phyloP scores from a whole-genome alignment of 53 echinoderm and acorn worm species.

The Henricia sp. region DNA sequence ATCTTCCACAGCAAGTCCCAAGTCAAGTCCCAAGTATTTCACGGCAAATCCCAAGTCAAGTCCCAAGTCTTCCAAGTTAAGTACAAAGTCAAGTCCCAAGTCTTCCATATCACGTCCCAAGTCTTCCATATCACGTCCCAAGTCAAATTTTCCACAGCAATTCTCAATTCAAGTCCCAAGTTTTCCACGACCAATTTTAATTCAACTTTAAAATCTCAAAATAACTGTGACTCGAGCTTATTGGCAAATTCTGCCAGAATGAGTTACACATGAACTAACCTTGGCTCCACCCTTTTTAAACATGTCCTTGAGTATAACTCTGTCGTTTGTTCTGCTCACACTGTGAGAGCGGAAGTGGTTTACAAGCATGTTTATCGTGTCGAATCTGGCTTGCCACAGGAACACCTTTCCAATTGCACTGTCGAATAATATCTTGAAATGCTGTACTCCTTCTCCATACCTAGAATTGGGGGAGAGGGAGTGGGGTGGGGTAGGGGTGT shows the following conservation, averaged over 20 bases:
- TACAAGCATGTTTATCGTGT: slow-evolving; percentile 36
- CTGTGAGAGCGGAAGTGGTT: slow-evolving; percentile 10
- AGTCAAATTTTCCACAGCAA: neutral
- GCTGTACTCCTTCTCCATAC: slow-evolving; percentile 58
- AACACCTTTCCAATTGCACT: slow-evolving; percentile 55
- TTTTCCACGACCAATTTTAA: neutral
- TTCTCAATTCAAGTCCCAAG: neutral
- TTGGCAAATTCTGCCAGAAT: too few relatives aligned
- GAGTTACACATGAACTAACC: slow-evolving; percentile 2
- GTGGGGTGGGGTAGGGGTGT: too few relatives aligned
- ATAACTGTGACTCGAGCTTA: too few relatives aligned
- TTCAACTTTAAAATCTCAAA: neutral
- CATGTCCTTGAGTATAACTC: slow-evolving; percentile 32
- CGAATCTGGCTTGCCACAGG: slow-evolving; percentile 71
- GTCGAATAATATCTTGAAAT: slow-evolving; percentile 71
- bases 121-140: too few relatives aligned
- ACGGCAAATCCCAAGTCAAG: too few relatives aligned
- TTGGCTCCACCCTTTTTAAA: neutral
- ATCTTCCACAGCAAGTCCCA: too few relatives aligned
- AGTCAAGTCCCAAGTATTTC: too few relatives aligned
- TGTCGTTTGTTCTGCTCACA: slow-evolving; percentile 35
- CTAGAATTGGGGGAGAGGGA: neutral
- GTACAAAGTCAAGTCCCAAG: too few relatives aligned
- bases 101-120: too few relatives aligned
- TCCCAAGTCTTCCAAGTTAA: too few relatives aligned